Evolutionary conservation across 1,140 invertebrate genomes (phyloP).

Genomic region (Drosophila orena): DNA sequence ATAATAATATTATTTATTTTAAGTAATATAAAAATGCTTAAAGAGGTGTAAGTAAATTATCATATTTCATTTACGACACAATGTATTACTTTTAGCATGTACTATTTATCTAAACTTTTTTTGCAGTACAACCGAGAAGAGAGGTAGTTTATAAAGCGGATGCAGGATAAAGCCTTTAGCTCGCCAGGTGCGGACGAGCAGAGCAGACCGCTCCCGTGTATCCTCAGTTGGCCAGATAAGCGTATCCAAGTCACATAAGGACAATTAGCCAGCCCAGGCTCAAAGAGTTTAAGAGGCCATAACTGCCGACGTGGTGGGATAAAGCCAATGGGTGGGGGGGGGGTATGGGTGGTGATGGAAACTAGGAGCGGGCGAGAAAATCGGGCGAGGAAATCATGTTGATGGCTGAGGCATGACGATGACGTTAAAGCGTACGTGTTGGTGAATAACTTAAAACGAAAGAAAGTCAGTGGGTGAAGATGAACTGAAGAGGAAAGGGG

Average conservation of each 20-base stretch:
- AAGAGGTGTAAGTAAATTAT: neutral
- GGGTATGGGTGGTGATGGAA: neutral
- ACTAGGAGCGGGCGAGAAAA: neutral
- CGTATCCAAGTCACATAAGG: conserved; percentile 78
- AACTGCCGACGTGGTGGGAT: conserved; percentile 27
- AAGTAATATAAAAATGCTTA: too few relatives aligned
- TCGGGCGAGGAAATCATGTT: conserved; percentile 25
- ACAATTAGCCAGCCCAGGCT: conserved; percentile 69
- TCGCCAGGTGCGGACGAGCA: conserved; percentile 21
- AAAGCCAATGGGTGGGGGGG: neutral
- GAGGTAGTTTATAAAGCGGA: neutral
- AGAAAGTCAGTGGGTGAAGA: conserved; percentile 52
- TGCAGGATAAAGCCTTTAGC: conserved; percentile 12
- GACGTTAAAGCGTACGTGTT: conserved; percentile 69
- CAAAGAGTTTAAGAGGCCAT: conserved; percentile 64
- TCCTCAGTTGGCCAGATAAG: conserved; percentile 50
- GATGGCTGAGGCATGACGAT: conserved; percentile 51
- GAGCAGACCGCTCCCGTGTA: neutral
- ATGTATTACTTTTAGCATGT: too few relatives aligned
- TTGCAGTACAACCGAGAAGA: neutral
- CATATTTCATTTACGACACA: too few relatives aligned
- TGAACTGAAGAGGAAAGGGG: conserved; percentile 14
- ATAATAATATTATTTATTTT: too few relatives aligned
- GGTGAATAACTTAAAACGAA: conserved; percentile 72
- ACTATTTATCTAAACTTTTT: neutral